Base-by-base conservation (phyloP, 2,797 vertebrate genomes). In the Linurgus olivaceus region DNA sequence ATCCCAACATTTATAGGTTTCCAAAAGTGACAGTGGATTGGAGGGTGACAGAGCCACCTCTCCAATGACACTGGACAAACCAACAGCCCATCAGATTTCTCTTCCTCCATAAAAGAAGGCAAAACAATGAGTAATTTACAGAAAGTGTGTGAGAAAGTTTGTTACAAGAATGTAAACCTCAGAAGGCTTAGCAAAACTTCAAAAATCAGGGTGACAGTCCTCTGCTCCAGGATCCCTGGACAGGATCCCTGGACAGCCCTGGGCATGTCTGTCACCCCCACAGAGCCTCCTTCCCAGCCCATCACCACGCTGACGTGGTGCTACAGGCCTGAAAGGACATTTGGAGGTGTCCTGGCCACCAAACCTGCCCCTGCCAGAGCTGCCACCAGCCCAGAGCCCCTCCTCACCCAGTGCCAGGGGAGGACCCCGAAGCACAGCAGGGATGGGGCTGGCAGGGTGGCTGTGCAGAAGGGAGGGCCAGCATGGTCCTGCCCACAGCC, bases 321-420 rank as follows among this genome's bases (percentile, higher is more conserved):
- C 37, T 5, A 4, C 57, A 50, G 31, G 19, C 19, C 21, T 45
- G 28, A 4, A 13, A 44, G 38, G 21, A 23, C 26, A 0, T 13
- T 24, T 12, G 26, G 58, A 40, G 51, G 7, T 1, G 3, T 44
- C 10, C 52, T 44, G 47, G 44, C 4, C 7, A 0, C 25, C 29
- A 48, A 50, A 50, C 2, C 7, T 42, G 42, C 38, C 54, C 33
- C 31, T 91, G 20, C 2, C 17, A 6, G 74, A 31, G 52, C 31
- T 61, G 67, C 12, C 20, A 31, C 17, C 0, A 0, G 0, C 13
- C 17, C 42, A 13, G 11, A 3, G 33, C 51, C 33, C 28, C 26
- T 33, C 21, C 2, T 11, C 2, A 1, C 7, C 10, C 1, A 0
- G 9, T 0, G 23, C 2, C 31, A 18, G 25, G 14, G 16, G 4